These are phyloP conservation scores for Dipodomys spectabilis DNA, from an alignment of 2,113 vertebrate genomes.

Conservation along the genomic window DNA sequence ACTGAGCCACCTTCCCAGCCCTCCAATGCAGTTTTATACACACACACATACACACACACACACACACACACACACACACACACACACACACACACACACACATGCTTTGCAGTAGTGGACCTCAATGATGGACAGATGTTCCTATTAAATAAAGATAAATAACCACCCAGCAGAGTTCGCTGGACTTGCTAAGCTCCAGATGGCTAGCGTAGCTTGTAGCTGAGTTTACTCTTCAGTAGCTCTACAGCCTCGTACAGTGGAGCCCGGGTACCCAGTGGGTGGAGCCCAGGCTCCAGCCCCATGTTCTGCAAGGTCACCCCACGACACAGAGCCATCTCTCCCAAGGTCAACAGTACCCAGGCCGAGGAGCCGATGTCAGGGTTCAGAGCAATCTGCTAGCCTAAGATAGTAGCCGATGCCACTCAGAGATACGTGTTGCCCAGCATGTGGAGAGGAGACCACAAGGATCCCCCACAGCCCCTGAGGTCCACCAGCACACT, in stretches of 20 bases:
- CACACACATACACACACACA: too few species aligned
- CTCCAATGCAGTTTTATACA: too few species aligned
- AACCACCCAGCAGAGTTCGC: neutral
- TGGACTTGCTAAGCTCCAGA: too few species aligned
- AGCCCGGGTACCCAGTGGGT: too few species aligned
- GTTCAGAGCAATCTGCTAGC: neutral
- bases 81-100: too few species aligned
- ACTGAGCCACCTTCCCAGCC: too few species aligned
- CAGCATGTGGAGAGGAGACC: neutral
- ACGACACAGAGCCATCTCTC: too few species aligned
- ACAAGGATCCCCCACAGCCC: neutral
- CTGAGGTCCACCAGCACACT: neutral
- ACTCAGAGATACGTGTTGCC: neutral
- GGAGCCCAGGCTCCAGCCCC: too few species aligned
- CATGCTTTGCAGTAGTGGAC: neutral
- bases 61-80: too few species aligned
- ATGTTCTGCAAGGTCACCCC: too few species aligned
- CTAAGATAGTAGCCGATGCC: neutral
- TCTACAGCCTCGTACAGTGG: too few species aligned
- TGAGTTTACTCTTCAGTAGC: neutral
- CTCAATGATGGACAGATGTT: neutral
- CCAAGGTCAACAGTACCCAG: neutral
- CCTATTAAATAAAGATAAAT: neutral
- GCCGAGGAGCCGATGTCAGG: too few species aligned
- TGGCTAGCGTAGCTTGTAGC: neutral